Conservation (phyloP, 2,888 invertebrate genomes). For the Mythimna loreyi region DNA sequence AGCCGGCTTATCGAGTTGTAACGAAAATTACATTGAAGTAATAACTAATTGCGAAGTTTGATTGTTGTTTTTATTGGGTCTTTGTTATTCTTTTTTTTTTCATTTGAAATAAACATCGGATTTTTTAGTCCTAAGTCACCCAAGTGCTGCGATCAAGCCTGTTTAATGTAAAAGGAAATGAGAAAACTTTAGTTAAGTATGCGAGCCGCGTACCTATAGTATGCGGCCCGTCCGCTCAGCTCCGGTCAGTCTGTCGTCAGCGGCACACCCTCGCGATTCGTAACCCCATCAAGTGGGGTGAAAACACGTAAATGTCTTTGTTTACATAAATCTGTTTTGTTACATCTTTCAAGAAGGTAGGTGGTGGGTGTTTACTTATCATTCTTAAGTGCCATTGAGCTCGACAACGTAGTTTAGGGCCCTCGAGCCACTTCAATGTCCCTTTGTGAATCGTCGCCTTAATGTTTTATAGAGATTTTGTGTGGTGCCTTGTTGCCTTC, state of each 20-base stretch:
- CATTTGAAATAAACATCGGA: neutral
- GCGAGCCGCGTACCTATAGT: conserved; percentile 36
- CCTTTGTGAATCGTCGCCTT: conserved; percentile 78
- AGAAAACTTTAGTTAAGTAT: conserved; percentile 67
- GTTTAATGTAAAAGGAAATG: conserved; percentile 70
- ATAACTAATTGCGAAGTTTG: conserved; percentile 24
- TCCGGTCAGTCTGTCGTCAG: conserved; percentile 44
- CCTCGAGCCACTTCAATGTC: conserved; percentile 76
- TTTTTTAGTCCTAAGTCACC: no score
- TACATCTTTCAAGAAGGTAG: conserved; percentile 69
- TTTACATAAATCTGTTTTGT: conserved; percentile 72
- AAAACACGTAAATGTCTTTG: conserved; percentile 68
- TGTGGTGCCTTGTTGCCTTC: conserved; percentile 49
- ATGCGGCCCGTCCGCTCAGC: conserved; percentile 32
- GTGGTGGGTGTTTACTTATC: conserved; percentile 79
- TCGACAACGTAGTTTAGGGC: conserved; percentile 79
- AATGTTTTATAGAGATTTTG: conserved; percentile 76
- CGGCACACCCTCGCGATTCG: conserved; percentile 55
- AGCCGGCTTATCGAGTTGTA: conserved; percentile 40
- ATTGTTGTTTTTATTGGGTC: conserved; percentile 20
- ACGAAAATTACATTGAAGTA: conserved; percentile 33
- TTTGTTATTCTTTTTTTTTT: conserved; percentile 8
- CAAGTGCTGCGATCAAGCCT: conserved; percentile 38
- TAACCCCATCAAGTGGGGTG: conserved; percentile 61
- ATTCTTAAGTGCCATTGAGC: conserved; percentile 78